Evolutionary conservation across 2,888 invertebrate genomes (phyloP), one percentile per base, ranked within the genome.

Genomic region (Meliscaeva auricollis): DNA sequence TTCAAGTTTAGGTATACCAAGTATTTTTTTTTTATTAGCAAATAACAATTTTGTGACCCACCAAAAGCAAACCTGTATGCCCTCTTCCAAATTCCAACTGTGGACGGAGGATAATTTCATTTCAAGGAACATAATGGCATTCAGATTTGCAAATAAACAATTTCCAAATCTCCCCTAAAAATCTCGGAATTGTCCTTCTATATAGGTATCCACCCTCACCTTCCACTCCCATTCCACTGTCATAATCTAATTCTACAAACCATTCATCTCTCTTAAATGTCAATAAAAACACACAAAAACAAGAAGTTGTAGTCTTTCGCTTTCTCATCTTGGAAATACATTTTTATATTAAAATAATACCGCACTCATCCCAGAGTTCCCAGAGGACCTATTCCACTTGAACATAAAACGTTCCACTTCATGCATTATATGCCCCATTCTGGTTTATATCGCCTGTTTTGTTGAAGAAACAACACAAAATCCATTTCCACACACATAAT

Each of bases 371-470:
- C 72, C n/a, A n/a, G n/a, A n/a, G n/a, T n/a, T n/a, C n/a, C 26
- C 70, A 41, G 5, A 66, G 60, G 77, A 81, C 22, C 54, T 38
- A 82, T 70, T 79, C 26, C 69, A 68, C 60, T 68, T 35, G 62
- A 78, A 70, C 74, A 68, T 83, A 78, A 83, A 82, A 74, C 68
- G 73, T 74, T 68, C 69, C 73, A 74, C 83, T 83, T 78, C 83
- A 78, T 74, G 73, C 74, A 73, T 41, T 69, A 60, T 69, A 60
- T 73, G 73, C 41, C n/a, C 52, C 38, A 38, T 38, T 38, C 38
- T 11, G 11, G 9, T 38, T 11, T 38, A 38, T 26, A 38, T 35
- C 15, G 22, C 15, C 66, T 26, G 35, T 1, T 7, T 38, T 26
- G 7, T 52, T 17, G 13, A 73, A 50, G 13, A 26, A 50, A 13